These are phyloP conservation scores for Drosophila infuscata DNA, from an alignment of 2,888 invertebrate species.

Conservation along the genomic window DNA sequence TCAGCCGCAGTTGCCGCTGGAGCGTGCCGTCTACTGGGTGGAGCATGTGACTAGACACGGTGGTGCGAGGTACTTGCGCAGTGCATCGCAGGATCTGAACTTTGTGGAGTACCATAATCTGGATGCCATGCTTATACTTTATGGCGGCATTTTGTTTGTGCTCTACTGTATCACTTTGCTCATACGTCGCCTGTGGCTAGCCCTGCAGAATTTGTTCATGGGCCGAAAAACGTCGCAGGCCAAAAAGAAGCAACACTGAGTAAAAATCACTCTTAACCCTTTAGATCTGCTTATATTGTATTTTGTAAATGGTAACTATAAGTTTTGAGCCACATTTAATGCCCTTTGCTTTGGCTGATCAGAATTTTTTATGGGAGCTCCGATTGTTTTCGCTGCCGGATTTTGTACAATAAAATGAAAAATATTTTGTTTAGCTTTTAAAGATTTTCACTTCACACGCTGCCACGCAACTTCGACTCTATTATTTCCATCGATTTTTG, in stretches of 20 bases:
- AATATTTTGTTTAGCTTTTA: constrained; percentile 62
- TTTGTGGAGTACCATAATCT: constrained; percentile 82
- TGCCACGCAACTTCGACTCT: not conserved
- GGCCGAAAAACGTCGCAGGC: constrained; percentile 19
- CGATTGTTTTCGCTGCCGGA: constrained; percentile 36
- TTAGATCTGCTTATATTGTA: not conserved
- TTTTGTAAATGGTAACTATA: constrained; percentile 5
- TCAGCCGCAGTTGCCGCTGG: constrained; percentile 78
- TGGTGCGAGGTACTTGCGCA: constrained; percentile 81
- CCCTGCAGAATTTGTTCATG: constrained; percentile 39
- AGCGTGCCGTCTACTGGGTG: constrained; percentile 83
- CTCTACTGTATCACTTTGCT: constrained; percentile 43
- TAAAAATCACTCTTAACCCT: not conserved
- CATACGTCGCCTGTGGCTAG: constrained; percentile 31
- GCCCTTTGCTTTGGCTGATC: constrained; percentile 22
- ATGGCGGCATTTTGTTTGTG: constrained; percentile 63
- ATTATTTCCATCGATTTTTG: constrained; percentile 4
- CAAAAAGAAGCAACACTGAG: constrained; percentile 57
- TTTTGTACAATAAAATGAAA: constrained; percentile 68
- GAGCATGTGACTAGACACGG: constrained; percentile 82
- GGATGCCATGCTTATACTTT: constrained; percentile 78
- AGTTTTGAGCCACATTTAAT: not conserved
- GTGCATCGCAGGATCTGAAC: constrained; percentile 80
- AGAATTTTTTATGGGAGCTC: constrained; percentile 34
- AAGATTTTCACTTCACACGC: constrained; percentile 28